phyloP scores from a whole-genome alignment of 2,113 vertebrate species.

The Corvus moneduloides region DNA sequence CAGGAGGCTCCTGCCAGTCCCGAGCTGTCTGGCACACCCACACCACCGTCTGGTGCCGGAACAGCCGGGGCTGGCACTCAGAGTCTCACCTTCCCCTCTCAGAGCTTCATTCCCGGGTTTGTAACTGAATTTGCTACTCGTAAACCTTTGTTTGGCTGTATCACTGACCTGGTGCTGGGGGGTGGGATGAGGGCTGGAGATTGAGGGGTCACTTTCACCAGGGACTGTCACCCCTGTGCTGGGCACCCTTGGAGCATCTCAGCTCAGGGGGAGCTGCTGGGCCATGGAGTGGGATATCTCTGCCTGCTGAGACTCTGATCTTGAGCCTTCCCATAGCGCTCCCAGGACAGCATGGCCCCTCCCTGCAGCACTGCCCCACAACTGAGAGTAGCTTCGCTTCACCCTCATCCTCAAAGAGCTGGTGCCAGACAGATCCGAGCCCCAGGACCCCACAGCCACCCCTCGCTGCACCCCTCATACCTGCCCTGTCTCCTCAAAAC shows the following conservation, averaged over 20 bases:
- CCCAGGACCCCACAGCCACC: neutral
- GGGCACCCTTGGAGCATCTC: neutral
- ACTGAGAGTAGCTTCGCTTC: accelerated
- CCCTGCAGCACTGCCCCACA: accelerated
- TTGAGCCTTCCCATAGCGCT: neutral
- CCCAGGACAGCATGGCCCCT: neutral
- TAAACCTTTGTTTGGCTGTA: neutral
- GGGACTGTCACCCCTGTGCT: neutral
- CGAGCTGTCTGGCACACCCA: neutral
- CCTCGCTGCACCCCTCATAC: constrained; percentile 48
- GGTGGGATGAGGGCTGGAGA: neutral
- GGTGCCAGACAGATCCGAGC: accelerated
- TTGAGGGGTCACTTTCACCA: accelerated
- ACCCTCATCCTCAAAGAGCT: neutral
- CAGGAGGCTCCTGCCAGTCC: neutral
- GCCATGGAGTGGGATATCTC: neutral
- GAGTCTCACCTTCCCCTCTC: neutral
- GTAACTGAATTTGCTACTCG: neutral
- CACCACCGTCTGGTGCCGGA: accelerated
- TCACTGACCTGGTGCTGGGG: neutral
- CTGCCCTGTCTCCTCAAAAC: constrained; percentile 88
- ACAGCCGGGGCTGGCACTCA: neutral
- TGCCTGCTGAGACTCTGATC: neutral
- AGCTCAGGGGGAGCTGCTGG: neutral
- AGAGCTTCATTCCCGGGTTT: neutral